These are phyloP conservation scores for Carcina quercana DNA, from an alignment of 2,888 invertebrate species.

Conservation along the genomic window DNA sequence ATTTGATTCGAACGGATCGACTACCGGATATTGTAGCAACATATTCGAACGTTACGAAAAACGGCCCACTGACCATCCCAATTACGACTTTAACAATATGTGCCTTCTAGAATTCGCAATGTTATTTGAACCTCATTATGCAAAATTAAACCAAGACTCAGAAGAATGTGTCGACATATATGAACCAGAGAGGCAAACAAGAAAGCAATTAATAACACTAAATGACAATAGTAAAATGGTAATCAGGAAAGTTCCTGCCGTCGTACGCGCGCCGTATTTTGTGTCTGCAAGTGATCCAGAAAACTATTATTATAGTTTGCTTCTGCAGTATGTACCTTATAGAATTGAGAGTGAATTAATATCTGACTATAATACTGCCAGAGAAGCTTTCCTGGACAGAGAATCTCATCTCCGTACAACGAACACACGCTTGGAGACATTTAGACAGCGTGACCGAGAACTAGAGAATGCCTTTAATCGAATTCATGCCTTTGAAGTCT, in stretches of 20 bases:
- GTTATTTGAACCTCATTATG: background rate
- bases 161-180: slow-evolving; percentile 16
- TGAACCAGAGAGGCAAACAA: slow-evolving; percentile 1
- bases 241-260: background rate
- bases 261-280: background rate
- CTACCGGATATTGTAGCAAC: slow-evolving; percentile 14
- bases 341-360: no score
- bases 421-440: no score
- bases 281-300: background rate
- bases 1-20: slow-evolving; percentile 16
- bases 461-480: no score
- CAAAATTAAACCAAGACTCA: background rate
- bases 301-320: background rate
- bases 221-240: slow-evolving; percentile 6
- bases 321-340: no score
- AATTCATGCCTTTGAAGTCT: no score
- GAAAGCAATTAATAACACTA: slow-evolving; percentile 14
- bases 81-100: slow-evolving; percentile 18
- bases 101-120: background rate
- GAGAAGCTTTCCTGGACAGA: no score
- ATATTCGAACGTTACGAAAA: slow-evolving; percentile 22
- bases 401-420: no score
- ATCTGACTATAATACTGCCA: no score
- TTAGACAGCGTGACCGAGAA: no score
- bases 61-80: slow-evolving; percentile 16